phyloP scores from a whole-genome alignment of 2,113 vertebrate species.

The human region DNA sequence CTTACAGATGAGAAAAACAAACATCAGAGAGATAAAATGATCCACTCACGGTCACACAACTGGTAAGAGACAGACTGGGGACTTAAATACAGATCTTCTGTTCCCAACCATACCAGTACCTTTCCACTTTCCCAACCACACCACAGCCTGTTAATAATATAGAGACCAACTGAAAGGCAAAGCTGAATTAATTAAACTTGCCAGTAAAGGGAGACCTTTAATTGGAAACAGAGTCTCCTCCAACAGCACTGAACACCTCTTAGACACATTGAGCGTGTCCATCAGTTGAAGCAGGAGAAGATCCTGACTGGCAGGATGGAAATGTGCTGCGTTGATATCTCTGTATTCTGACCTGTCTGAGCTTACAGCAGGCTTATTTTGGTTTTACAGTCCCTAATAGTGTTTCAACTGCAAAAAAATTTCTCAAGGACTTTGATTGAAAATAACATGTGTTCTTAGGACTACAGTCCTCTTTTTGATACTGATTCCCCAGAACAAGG shows the following conservation, averaged over 20 bases:
- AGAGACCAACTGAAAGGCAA: not conserved
- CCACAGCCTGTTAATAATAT: not conserved
- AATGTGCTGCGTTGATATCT: accelerated
- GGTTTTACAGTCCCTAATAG: not conserved
- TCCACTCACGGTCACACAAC: not conserved
- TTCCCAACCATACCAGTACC: not conserved
- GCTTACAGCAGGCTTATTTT: not conserved
- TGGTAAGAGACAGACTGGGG: not conserved
- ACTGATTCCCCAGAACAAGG: not conserved
- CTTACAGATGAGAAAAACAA: not conserved
- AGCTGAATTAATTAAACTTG: not conserved
- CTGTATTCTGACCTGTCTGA: not conserved
- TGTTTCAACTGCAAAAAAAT: not conserved
- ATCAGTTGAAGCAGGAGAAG: not conserved
- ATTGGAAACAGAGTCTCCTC: not conserved
- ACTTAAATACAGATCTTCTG: not conserved
- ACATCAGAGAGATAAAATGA: not conserved
- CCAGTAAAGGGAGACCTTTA: not conserved
- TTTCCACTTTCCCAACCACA: not conserved
- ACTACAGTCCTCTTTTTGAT: not conserved
- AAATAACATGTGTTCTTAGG: not conserved
- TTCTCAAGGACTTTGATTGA: not conserved
- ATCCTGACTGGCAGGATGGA: not conserved
- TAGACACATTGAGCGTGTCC: accelerated
- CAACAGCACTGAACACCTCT: not conserved